phyloP scores from a whole-genome alignment of 1,140 invertebrate genomes.

The Ditylenchus dipsaci region DNA sequence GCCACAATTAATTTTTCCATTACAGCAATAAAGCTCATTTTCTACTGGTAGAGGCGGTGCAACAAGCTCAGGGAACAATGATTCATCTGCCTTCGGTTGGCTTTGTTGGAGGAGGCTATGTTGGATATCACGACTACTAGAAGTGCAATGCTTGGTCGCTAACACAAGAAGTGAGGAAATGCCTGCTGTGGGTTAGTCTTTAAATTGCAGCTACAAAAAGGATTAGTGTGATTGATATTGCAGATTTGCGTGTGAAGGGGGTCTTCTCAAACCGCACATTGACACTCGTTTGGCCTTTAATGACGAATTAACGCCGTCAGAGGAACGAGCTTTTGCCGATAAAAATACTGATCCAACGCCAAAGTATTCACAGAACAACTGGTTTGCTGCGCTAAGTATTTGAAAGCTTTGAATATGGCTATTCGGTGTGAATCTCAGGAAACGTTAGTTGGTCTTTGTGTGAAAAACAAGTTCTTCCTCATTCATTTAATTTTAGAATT shows the following conservation, averaged over 20 bases:
- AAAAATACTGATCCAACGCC: not conserved
- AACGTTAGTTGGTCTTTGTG: not conserved
- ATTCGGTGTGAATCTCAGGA: slow-evolving; percentile 1
- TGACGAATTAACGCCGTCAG: not conserved
- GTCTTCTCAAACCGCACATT: not conserved
- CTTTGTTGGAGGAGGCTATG: not conserved
- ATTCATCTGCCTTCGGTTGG: not conserved
- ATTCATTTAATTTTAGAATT: not conserved
- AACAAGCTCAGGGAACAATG: slow-evolving; percentile 1
- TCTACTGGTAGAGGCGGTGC: slow-evolving; percentile 1
- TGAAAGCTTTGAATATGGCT: slow-evolving; percentile 3
- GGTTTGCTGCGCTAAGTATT: slow-evolving; percentile 1
- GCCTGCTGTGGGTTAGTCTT: not conserved
- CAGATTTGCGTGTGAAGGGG: not conserved
- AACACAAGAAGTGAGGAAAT: not conserved
- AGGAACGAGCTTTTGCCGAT: not conserved
- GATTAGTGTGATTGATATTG: not conserved
- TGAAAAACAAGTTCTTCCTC: not conserved
- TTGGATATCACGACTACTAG: not conserved
- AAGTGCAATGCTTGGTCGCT: slow-evolving; percentile 7
- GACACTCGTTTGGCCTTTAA: not conserved
- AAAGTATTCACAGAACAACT: slow-evolving; percentile 5
- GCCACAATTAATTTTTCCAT: not conserved
- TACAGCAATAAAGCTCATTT: slow-evolving; percentile 7
- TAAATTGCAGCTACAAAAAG: not conserved